phyloP scores from a whole-genome alignment of 2,888 invertebrate species.

The Caenorhabditis afra region DNA sequence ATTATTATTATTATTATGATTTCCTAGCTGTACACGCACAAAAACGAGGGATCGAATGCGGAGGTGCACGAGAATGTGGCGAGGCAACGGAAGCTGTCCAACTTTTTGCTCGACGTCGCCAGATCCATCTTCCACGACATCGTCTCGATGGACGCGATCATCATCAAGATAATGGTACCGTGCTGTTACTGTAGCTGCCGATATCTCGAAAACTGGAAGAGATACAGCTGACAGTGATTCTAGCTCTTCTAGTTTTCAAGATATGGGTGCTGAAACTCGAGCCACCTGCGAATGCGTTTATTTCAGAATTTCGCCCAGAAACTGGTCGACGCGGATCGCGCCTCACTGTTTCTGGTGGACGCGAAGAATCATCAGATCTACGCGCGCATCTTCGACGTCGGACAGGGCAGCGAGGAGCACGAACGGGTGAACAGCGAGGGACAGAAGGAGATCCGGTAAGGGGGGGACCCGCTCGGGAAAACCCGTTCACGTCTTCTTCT shows the following conservation, averaged over 20 bases:
- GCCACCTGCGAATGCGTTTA: neutral
- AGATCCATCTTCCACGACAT: constrained; percentile 92
- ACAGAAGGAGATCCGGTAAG: constrained; percentile 75
- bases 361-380: constrained; percentile 87
- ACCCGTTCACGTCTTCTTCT: no score
- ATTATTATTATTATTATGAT: no score
- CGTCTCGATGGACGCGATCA: constrained; percentile 88
- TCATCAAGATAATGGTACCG: constrained; percentile 87
- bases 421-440: constrained; percentile 69
- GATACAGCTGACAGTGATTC: no score
- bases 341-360: constrained; percentile 89
- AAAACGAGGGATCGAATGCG: constrained; percentile 77
- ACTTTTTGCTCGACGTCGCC: constrained; percentile 88
- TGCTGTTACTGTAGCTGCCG: no score
- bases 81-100: constrained; percentile 82
- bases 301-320: constrained; percentile 87
- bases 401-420: constrained; percentile 73
- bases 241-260: no score
- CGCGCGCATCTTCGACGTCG: constrained; percentile 88
- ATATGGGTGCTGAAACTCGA: neutral
- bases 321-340: constrained; percentile 89
- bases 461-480: neutral
- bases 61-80: constrained; percentile 68
- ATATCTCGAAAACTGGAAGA: no score
- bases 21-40: constrained; percentile 85